phyloP scores from a whole-genome alignment of 1,140 invertebrate species.

The Bradysia coprophila region DNA sequence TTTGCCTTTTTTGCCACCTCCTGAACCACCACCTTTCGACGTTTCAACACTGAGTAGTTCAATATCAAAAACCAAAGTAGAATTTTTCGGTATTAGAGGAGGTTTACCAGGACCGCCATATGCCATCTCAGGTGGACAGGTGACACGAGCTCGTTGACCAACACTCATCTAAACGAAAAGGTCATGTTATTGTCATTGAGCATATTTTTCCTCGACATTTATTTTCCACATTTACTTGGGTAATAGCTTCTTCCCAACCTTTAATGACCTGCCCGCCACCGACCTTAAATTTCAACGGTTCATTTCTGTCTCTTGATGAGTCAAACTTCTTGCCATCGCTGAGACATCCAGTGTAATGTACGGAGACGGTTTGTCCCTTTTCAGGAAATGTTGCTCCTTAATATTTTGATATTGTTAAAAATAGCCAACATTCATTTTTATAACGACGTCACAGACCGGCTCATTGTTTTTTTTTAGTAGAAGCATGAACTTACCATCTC shows the following conservation, averaged over 20 bases:
- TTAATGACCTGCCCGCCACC: slow-evolving; percentile 41
- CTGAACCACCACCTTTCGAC: too few relatives aligned
- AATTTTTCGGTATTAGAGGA: slow-evolving; percentile 77
- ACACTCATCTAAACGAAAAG: slow-evolving; percentile 91
- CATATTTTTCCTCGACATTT: slow-evolving; percentile 23
- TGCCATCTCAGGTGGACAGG: slow-evolving; percentile 76
- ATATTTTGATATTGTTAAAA: too few relatives aligned
- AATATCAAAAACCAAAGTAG: slow-evolving; percentile 85
- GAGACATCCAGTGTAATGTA: slow-evolving; percentile 86
- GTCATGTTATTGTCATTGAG: slow-evolving; percentile 86
- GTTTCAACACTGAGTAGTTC: too few relatives aligned
- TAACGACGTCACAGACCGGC: too few relatives aligned
- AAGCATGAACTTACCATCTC: too few relatives aligned
- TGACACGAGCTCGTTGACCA: slow-evolving; percentile 70
- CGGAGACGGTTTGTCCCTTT: slow-evolving; percentile 54
- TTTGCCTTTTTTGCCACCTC: too few relatives aligned
- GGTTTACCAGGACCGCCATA: slow-evolving; percentile 73
- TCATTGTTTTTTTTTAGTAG: too few relatives aligned
- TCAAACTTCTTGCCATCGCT: slow-evolving; percentile 85
- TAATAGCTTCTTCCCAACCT: too few relatives aligned
- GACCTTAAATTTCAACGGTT: slow-evolving; percentile 72
- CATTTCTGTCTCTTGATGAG: slow-evolving; percentile 62
- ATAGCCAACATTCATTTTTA: too few relatives aligned
- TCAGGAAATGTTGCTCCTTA: too few relatives aligned
- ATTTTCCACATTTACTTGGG: neutral